These are phyloP conservation scores for Agrotis puta DNA, from an alignment of 2,888 invertebrate species.

Conservation along the genomic window DNA sequence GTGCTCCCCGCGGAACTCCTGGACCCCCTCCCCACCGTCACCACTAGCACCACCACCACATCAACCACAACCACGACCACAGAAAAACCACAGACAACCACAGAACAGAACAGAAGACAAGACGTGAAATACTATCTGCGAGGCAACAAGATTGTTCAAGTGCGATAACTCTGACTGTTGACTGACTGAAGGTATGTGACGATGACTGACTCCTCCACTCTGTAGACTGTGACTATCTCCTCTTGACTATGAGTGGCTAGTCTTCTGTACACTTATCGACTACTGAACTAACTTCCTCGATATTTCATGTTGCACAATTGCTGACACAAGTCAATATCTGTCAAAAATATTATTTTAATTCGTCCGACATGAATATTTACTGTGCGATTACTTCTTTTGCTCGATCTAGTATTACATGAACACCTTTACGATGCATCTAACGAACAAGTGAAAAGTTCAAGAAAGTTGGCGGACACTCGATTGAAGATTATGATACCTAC, in stretches of 20 bases:
- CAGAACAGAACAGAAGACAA: constrained; percentile 81
- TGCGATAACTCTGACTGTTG: constrained; percentile 83
- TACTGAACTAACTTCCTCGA: constrained; percentile 66
- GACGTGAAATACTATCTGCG: constrained; percentile 86
- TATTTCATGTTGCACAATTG: constrained; percentile 34
- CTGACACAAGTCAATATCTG: constrained; percentile 41
- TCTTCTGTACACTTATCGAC: constrained; percentile 60
- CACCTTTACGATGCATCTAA: neutral
- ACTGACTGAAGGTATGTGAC: constrained; percentile 78
- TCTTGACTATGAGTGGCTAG: constrained; percentile 39
- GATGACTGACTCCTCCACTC: constrained; percentile 68
- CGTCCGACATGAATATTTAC: too few species aligned
- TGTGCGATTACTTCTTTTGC: neutral
- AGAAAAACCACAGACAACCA: constrained; percentile 72
- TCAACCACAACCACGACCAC: constrained; percentile 73
- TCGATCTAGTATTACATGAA: neutral
- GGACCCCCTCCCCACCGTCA: constrained; percentile 71
- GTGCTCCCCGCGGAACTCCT: constrained; percentile 85
- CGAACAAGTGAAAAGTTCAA: neutral
- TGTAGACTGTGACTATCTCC: constrained; percentile 43
- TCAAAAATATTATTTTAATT: constrained; percentile 27
- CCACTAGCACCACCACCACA: constrained; percentile 72
- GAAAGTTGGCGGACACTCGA: constrained; percentile 9
- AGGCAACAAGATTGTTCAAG: constrained; percentile 88
- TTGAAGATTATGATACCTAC: neutral